Conservation (phyloP, 2,797 vertebrate species). For the Anomalospiza imberbis region DNA sequence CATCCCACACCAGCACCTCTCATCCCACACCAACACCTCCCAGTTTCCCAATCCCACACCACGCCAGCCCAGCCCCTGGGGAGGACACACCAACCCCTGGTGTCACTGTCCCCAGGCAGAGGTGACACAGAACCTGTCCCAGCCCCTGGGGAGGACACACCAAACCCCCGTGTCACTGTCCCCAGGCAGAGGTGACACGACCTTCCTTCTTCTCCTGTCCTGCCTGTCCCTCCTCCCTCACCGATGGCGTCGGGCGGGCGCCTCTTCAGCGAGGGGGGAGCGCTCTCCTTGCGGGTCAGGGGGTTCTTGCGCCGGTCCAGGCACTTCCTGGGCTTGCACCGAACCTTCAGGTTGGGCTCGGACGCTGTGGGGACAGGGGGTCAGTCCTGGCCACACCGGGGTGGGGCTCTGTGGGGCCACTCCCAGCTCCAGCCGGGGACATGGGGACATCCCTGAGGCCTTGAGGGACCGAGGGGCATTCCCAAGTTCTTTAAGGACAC, state of each 20-base stretch:
- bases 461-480: too few species aligned
- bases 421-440: not conserved
- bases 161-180: too few species aligned
- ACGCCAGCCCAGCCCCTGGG: not conserved
- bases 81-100: too few species aligned
- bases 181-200: too few species aligned
- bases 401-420: not conserved
- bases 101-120: too few species aligned
- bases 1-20: rapidly evolving
- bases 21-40: too few species aligned
- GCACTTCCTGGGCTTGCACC: conserved; percentile 87
- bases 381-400: not conserved
- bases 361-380: conserved; percentile 72
- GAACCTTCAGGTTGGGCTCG: conserved; percentile 89
- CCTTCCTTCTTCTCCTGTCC: too few species aligned
- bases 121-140: too few species aligned
- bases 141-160: not conserved
- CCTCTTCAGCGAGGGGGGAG: conserved; percentile 82
- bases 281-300: conserved; percentile 85
- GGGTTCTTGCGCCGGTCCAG: conserved; percentile 85
- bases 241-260: conserved; percentile 81
- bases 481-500: too few species aligned
- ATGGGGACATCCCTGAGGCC: too few species aligned
- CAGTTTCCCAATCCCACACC: too few species aligned
- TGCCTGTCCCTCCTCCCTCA: conserved; percentile 38